Percentiles rank a stretch among this genome's conserved stretches.
These are phyloP conservation scores for Gisinianus flammeolus DNA, from an alignment of 2,888 invertebrate genomes.

Conservation along the genomic window DNA sequence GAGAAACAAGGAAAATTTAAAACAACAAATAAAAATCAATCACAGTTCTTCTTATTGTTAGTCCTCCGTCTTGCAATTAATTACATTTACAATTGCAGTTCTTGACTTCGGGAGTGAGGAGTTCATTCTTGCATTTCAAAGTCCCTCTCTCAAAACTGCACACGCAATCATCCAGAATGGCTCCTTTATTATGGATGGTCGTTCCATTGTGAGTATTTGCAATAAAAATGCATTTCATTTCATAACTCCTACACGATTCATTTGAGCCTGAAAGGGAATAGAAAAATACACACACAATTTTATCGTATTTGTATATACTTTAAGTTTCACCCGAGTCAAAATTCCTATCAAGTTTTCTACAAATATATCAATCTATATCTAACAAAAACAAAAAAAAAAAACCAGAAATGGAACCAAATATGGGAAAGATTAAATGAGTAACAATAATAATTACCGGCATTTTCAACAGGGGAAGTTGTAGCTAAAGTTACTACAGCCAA, in stretches of 20 bases:
- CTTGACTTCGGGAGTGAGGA: conserved; percentile 32
- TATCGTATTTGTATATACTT: too few relatives aligned
- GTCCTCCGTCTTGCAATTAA: too few relatives aligned
- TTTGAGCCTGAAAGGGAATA: not conserved
- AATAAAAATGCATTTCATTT: conserved; percentile 28
- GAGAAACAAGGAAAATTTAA: too few relatives aligned
- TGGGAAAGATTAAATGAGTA: not conserved
- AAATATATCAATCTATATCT: not conserved
- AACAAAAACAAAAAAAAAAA: not conserved
- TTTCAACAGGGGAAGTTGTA: not conserved
- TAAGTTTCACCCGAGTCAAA: not conserved
- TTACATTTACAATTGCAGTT: conserved; percentile 30
- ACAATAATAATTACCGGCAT: not conserved
- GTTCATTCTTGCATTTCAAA: conserved; percentile 27
- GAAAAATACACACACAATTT: too few relatives aligned
- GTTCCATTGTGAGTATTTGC: conserved; percentile 23
- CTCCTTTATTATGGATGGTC: conserved; percentile 32
- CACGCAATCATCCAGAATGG: conserved; percentile 23
- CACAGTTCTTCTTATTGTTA: not conserved
- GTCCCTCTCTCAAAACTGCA: not conserved
- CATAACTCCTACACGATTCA: conserved; percentile 20
- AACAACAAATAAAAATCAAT: not conserved
- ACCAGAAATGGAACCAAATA: not conserved
- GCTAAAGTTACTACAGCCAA: not conserved
- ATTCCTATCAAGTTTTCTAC: too few relatives aligned